Percentiles rank a stretch among this genome's conserved stretches.
phyloP scores from a whole-genome alignment of 2,797 vertebrate species.

The Malacoctenus gilli region DNA sequence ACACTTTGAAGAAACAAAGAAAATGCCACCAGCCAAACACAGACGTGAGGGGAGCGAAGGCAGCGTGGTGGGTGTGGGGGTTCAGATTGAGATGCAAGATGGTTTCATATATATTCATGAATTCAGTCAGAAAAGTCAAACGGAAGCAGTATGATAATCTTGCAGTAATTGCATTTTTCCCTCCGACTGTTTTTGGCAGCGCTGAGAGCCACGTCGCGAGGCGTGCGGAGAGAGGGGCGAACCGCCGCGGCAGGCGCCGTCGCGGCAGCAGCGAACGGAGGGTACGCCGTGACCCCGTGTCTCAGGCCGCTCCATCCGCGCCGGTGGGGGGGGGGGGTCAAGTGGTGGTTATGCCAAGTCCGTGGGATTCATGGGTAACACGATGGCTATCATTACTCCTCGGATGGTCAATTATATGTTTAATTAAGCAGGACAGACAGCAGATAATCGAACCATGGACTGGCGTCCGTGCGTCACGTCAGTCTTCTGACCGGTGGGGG shows the following conservation, averaged over 20 bases:
- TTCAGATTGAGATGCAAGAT: constrained; percentile 78
- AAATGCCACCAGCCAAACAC: constrained; percentile 67
- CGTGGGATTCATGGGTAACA: constrained; percentile 66
- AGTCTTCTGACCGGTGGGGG: constrained; percentile 54
- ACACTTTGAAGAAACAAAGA: constrained; percentile 68
- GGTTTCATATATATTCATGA: constrained; percentile 82
- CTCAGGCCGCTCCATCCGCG: constrained; percentile 57
- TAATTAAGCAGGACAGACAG: constrained; percentile 77
- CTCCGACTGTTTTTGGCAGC: constrained; percentile 72
- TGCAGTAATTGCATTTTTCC: constrained; percentile 78
- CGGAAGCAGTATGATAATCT: constrained; percentile 81
- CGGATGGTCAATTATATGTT: constrained; percentile 76
- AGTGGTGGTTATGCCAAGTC: constrained; percentile 70
- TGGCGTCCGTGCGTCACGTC: constrained; percentile 53
- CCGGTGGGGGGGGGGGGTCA: too few species aligned
- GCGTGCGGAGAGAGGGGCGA: constrained; percentile 19
- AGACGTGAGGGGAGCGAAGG: constrained; percentile 33
- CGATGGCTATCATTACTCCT: constrained; percentile 70
- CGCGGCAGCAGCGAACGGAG: constrained; percentile 43
- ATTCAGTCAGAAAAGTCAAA: constrained; percentile 81
- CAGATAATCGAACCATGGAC: constrained; percentile 80
- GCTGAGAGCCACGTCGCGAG: constrained; percentile 55
- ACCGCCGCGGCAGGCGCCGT: constrained; percentile 23
- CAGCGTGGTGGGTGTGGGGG: constrained; percentile 8
- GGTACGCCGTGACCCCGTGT: constrained; percentile 66